Conservation (phyloP, 2,797 vertebrate species). For the Eidolon dupreanum region DNA sequence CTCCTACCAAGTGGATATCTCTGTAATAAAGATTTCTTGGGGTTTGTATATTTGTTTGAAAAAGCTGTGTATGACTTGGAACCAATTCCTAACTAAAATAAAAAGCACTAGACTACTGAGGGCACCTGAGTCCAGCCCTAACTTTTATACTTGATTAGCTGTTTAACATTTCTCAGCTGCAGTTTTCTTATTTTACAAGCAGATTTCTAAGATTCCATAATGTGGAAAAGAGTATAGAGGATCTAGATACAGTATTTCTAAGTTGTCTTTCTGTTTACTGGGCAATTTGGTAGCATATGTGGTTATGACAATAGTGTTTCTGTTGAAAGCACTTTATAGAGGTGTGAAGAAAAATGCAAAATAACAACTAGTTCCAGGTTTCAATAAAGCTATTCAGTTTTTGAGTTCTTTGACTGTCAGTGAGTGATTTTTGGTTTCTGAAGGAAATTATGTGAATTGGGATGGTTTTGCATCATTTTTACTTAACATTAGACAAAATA, state of each 20-base stretch:
- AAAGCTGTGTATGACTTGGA: neutral
- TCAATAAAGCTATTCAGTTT: slow-evolving; percentile 1
- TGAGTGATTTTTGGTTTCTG: slow-evolving; percentile 38
- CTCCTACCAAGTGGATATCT: neutral
- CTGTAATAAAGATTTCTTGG: neutral
- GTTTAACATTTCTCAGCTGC: neutral
- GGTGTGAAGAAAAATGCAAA: slow-evolving; percentile 30
- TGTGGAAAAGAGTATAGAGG: neutral
- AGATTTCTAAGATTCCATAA: neutral
- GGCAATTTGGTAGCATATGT: neutral
- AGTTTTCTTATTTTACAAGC: neutral
- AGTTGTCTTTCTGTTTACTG: neutral
- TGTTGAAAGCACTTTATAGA: neutral
- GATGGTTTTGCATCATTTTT: slow-evolving; percentile 13
- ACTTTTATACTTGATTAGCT: neutral
- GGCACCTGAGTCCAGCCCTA: neutral
- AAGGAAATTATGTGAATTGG: slow-evolving; percentile 12
- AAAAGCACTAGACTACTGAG: neutral
- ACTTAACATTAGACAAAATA: neutral
- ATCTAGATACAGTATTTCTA: neutral
- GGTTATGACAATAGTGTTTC: neutral
- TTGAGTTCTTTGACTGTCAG: slow-evolving; percentile 40
- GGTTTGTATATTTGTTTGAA: neutral
- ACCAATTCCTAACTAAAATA: neutral
- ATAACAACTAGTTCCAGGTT: neutral